Conservation (phyloP, 1,140 invertebrate genomes). For the Limonius californicus region DNA sequence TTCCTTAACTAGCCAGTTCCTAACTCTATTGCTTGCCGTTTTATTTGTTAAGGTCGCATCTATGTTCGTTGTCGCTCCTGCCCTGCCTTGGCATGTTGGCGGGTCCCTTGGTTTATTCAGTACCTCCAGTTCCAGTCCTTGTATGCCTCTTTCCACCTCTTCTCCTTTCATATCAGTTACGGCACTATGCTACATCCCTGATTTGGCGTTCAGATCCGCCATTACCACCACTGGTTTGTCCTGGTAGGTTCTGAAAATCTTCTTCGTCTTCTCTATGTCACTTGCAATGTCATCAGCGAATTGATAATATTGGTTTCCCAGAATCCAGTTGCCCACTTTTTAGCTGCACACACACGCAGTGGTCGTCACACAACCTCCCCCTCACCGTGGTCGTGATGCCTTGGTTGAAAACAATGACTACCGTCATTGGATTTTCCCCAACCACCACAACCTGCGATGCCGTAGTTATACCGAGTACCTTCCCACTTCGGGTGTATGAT, state of each 20-base stretch:
- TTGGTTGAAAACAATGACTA: background rate
- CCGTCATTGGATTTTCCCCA: conserved; percentile 4
- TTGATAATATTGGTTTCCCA: conserved; percentile 16
- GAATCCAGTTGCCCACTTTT: background rate
- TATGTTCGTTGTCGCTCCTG: conserved; percentile 2
- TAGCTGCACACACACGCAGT: conserved; percentile 1
- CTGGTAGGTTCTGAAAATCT: background rate
- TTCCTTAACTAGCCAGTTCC: background rate
- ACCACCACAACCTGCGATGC: background rate
- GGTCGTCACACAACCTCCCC: background rate
- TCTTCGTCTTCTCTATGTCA: background rate
- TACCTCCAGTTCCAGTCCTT: background rate
- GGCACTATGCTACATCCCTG: background rate
- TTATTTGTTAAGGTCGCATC: background rate
- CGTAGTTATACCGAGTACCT: background rate
- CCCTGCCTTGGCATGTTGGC: background rate
- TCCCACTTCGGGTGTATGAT: background rate
- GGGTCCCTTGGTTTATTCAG: background rate
- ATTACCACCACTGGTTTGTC: too few relatives aligned
- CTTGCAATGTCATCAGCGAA: background rate
- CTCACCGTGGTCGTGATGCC: background rate
- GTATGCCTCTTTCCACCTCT: background rate
- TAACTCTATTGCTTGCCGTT: background rate
- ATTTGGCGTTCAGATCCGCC: background rate
- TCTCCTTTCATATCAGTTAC: background rate